Base-by-base conservation (phyloP, 2,113 vertebrate genomes). In the Petroica traversi region DNA sequence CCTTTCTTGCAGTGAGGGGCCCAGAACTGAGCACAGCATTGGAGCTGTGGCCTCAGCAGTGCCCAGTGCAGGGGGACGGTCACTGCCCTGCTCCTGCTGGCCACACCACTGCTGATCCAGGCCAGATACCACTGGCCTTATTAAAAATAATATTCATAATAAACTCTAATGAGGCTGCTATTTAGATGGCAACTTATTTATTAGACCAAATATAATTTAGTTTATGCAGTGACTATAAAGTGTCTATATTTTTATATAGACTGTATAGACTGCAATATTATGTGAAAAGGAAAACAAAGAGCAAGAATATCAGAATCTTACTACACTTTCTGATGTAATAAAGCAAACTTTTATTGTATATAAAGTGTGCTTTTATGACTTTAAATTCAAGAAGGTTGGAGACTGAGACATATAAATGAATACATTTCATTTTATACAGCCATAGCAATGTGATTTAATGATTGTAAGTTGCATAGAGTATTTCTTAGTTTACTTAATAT, bases 181-280 rank as follows among this genome's bases (percentile, higher is more conserved):
- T 89, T 95, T 93, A 57, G 48, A 93, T 71, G 51, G 52, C 41
- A 80, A 72, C 20, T 15, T 78, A 71, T 90, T 94, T 93, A 91
- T 89, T 85, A 92, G 18, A 76, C 9, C 18, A 1, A 82, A 66
- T 88, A 46, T 87, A 93, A 95, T 93, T 90, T 61, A 38, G 62
- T 94, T 96, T 92, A 57, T 38, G 34, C 49, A 43, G 29, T 79
- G 61, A 82, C 22, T 92, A 95, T 84, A 69, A 71, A 78, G 52
- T 88, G 14, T 19, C 34, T 54, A 17, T 40, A 28, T 46, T 22
- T 1, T 85, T 84, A 33, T 76, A 23, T 12, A 49, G 24, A 48
- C 25, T 81, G 28, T 38, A 72, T 20, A 76, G 28, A 19, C 38
- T 71, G 31, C 36, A 78, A 31, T 5, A 41, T 31, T 54, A 59